A percentile compares a stretch with the other conserved stretches of the same genome.
phyloP scores from a whole-genome alignment of 2,888 invertebrate genomes.

The Panorpa germanica region DNA sequence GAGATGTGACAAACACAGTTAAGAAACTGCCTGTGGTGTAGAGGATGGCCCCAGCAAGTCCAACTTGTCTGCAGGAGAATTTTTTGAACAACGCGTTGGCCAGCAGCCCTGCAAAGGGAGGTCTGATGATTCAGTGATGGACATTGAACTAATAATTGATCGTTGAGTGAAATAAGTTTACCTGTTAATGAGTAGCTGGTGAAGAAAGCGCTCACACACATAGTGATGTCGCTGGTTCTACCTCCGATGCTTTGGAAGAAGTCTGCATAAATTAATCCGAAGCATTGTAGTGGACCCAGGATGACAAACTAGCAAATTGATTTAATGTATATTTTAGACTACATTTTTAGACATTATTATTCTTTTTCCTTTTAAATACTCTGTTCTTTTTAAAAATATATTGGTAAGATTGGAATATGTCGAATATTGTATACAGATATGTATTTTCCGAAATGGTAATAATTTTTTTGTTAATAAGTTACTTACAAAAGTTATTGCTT shows the following conservation, averaged over 20 bases:
- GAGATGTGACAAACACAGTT: constrained; percentile 39
- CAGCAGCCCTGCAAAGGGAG: constrained; percentile 37
- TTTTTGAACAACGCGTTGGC: constrained; percentile 45
- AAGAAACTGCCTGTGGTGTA: constrained; percentile 40
- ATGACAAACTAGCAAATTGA: constrained; percentile 40
- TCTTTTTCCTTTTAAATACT: no score
- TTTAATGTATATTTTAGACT: no score
- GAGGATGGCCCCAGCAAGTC: constrained; percentile 39
- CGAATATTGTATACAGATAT: no score
- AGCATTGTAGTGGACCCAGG: constrained; percentile 45
- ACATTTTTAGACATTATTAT: no score
- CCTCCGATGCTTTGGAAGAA: constrained; percentile 44
- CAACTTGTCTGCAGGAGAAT: constrained; percentile 45
- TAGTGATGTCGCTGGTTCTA: constrained; percentile 47
- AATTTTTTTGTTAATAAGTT: constrained; percentile 8
- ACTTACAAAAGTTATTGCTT: constrained; percentile 58
- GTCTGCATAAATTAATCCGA: constrained; percentile 49
- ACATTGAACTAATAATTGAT: no score
- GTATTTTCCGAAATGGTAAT: no score
- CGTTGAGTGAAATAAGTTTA: no score
- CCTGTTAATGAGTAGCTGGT: constrained; percentile 26
- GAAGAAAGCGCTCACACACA: constrained; percentile 47
- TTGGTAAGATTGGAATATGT: no score
- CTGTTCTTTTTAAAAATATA: no score
- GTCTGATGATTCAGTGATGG: no score